Evolutionary conservation across 1,140 invertebrate species (phyloP).

Genomic region (Mamestra configurata): DNA sequence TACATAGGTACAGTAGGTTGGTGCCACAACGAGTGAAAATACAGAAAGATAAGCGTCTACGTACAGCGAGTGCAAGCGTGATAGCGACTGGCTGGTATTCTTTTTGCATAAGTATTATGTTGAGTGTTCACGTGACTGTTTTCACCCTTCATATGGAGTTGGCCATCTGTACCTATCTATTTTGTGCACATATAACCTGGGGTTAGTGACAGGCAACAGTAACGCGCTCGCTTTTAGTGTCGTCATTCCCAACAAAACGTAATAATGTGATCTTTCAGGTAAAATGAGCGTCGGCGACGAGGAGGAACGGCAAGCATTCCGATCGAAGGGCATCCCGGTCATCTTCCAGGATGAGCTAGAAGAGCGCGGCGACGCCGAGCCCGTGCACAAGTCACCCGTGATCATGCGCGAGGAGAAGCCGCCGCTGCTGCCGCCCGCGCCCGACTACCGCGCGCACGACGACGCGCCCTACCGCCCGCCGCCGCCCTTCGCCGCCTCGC

Average conservation of each 20-base stretch:
- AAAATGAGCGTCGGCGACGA: conserved; percentile 90
- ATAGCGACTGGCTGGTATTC: no score
- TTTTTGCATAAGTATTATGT: no score
- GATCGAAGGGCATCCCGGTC: conserved; percentile 97
- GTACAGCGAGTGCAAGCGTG: no score
- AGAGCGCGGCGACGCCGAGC: conserved; percentile 93
- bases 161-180: not conserved
- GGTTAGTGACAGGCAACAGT: not conserved
- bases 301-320: conserved; percentile 94
- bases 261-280: conserved; percentile 63
- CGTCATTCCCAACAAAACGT: not conserved
- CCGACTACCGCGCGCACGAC: conserved; percentile 87
- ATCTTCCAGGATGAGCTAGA: conserved; percentile 98
- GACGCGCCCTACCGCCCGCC: conserved; percentile 92
- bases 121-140: no score
- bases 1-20: not conserved
- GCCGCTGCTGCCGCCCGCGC: conserved; percentile 92
- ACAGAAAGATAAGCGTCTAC: not conserved
- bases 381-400: conserved; percentile 95
- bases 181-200: not conserved
- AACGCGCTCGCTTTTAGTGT: conserved; percentile 28
- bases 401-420: conserved; percentile 98
- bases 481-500: conserved; percentile 93
- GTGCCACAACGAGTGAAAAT: not conserved
- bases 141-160: not conserved